Conservation (phyloP, 23 tunicate genomes). For the Phallusia fumigata region DNA sequence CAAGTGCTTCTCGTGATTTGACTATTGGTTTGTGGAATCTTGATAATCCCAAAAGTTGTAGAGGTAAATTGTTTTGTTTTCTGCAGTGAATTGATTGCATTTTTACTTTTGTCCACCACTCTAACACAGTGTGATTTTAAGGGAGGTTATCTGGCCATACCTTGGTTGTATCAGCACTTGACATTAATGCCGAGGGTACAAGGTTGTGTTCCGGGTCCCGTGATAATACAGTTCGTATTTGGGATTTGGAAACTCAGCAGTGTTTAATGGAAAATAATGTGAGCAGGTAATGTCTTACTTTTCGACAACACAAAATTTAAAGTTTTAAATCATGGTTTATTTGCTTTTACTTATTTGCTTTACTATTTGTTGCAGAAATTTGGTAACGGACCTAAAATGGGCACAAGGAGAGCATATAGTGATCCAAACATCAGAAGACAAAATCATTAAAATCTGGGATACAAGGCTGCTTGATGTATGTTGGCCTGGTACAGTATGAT, state of each 20-base stretch:
- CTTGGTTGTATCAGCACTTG: constrained; percentile 54
- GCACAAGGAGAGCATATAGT: constrained; percentile 23
- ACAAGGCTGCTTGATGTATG: constrained; percentile 45
- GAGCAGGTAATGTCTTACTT: constrained; percentile 43
- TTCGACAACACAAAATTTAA: too few species aligned
- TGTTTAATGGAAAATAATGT: constrained; percentile 23
- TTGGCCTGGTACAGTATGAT: neutral
- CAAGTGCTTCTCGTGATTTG: constrained; percentile 68
- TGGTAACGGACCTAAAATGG: constrained; percentile 76
- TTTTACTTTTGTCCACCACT: neutral
- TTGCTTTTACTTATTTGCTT: too few species aligned
- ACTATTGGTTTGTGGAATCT: constrained; percentile 52
- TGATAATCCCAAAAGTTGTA: constrained; percentile 2
- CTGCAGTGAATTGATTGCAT: neutral
- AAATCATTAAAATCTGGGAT: constrained; percentile 74
- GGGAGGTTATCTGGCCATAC: constrained; percentile 55
- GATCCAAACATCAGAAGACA: constrained; percentile 82
- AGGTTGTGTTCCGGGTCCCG: constrained; percentile 56
- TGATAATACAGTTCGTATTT: constrained; percentile 58
- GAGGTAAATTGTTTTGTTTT: constrained; percentile 21
- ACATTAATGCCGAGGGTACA: constrained; percentile 13
- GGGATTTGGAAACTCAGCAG: constrained; percentile 69
- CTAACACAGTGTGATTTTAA: neutral
- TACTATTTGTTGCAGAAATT: constrained; percentile 30
- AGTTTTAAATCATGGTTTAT: too few species aligned